Evolutionary conservation across 2,797 vertebrate species (phyloP).

Genomic region (Pangasius larnaudii): DNA sequence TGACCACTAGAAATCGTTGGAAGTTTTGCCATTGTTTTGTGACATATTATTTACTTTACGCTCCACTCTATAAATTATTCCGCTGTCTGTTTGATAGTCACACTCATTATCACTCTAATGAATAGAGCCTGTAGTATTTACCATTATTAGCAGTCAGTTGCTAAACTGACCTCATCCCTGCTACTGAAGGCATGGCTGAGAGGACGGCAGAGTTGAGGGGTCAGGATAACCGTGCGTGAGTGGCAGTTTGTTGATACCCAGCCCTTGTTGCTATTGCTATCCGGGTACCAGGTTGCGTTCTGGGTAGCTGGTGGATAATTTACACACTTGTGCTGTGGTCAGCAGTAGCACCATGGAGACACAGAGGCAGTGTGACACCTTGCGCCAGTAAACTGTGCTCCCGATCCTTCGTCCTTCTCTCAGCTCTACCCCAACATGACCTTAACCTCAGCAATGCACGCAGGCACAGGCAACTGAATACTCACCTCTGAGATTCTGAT

Average conservation of each 20-base stretch:
- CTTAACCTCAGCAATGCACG: constrained; percentile 33
- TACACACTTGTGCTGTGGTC: constrained; percentile 46
- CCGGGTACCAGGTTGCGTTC: constrained; percentile 39
- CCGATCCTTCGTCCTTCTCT: constrained; percentile 22
- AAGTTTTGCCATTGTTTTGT: constrained; percentile 49
- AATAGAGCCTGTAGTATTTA: constrained; percentile 26
- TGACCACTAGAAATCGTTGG: constrained; percentile 30
- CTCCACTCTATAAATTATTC: constrained; percentile 26
- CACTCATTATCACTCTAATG: constrained; percentile 31
- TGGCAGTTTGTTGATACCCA: constrained; percentile 45
- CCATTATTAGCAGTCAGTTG: constrained; percentile 30
- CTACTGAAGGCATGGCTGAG: constrained; percentile 31
- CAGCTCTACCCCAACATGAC: constrained; percentile 22
- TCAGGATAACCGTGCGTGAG: constrained; percentile 45
- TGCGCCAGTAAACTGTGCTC: constrained; percentile 34
- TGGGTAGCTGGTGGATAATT: constrained; percentile 50
- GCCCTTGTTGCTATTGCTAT: constrained; percentile 31
- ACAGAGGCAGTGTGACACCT: constrained; percentile 51
- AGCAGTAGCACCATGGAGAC: constrained; percentile 46
- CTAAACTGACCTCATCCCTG: constrained; percentile 21
- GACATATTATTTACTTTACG: constrained; percentile 25
- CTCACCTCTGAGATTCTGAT: constrained; percentile 29
- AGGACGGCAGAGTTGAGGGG: constrained; percentile 37
- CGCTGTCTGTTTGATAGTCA: constrained; percentile 36
- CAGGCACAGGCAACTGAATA: constrained; percentile 44